Base-by-base conservation (phyloP, 2,888 invertebrate species). In the Amblyjoppa proteus region DNA sequence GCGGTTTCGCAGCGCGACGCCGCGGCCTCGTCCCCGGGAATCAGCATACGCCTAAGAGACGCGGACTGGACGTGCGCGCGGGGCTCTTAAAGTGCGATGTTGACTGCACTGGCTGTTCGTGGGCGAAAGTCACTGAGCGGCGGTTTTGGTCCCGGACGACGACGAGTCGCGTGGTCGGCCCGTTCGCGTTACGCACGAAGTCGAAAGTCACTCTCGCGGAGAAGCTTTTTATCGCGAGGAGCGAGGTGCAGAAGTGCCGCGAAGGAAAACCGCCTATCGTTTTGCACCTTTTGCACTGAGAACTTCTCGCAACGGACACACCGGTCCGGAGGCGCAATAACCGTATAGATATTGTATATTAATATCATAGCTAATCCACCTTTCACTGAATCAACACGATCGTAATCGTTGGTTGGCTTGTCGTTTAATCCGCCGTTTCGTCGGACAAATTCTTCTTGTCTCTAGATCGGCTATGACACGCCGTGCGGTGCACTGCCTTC, bases 131-230 rank as follows among this genome's bases (percentile, higher is more conserved):
- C 68, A 77, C 83, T 34, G 64, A 64, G 31, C 64, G 34, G 61
- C 45, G 80, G 71, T 85, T 85, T 85, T 56, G 45, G 80, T 85
- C 80, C 73, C 76, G 61, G 78, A 28, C 76, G 70, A 56, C 66
- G 41, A 41, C n/a, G 51, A 9, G 49, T 51, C 81, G 84, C 85
- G 85, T 85, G 79, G 79, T 82, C 74, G 83, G 56, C 34, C 56
- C 73, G 45, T 81, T 81, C 70, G 83, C 73, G 76, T 85, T 87
- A 87, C 85, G 87, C 87, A 82, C 84, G 66, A n/a, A 85, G 73
- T 87, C 85, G 87, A 86, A 87, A 87, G 87, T 85, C 85, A 85
- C 83, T 87, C 85, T 85, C 83, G 68, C 79, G 73, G 70, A 79
- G 83, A 70, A 81, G 83, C 80, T 83, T 83, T 85, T 85, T 85